phyloP scores from a whole-genome alignment of 2,888 invertebrate genomes.

The Bimastos eiseni region DNA sequence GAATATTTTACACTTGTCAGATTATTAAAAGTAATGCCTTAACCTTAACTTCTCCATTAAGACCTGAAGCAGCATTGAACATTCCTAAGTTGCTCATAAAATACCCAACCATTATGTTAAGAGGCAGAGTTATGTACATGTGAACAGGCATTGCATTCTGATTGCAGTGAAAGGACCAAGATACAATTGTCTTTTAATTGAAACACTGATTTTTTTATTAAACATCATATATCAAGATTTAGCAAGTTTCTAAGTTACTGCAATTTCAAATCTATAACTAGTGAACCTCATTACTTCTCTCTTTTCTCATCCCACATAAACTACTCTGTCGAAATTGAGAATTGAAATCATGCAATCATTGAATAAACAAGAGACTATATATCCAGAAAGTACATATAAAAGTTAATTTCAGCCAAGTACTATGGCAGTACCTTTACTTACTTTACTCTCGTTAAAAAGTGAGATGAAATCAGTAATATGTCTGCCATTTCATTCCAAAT shows the following conservation, averaged over 20 bases:
- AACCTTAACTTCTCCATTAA: no score
- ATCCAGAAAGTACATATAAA: not conserved
- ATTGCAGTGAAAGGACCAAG: not conserved
- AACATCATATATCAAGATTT: not conserved
- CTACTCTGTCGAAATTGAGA: not conserved
- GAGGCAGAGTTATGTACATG: no score
- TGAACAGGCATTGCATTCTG: no score
- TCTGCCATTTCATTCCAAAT: not conserved
- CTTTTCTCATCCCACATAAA: not conserved
- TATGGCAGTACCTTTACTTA: not conserved
- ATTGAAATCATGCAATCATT: not conserved
- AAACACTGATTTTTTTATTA: not conserved
- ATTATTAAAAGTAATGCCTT: no score
- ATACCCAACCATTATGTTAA: no score
- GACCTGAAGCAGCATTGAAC: no score
- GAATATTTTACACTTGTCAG: no score
- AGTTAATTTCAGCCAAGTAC: not conserved
- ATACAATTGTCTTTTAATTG: not conserved
- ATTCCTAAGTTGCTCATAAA: no score
- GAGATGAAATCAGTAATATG: not conserved
- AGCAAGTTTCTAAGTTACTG: not conserved
- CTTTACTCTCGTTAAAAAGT: not conserved
- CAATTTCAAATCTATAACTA: not conserved
- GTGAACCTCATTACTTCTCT: not conserved
- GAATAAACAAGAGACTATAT: not conserved